Percentiles rank a stretch among this genome's conserved stretches.
Conservation (phyloP, 1,140 invertebrate genomes). For the Callitettix versicolor region DNA sequence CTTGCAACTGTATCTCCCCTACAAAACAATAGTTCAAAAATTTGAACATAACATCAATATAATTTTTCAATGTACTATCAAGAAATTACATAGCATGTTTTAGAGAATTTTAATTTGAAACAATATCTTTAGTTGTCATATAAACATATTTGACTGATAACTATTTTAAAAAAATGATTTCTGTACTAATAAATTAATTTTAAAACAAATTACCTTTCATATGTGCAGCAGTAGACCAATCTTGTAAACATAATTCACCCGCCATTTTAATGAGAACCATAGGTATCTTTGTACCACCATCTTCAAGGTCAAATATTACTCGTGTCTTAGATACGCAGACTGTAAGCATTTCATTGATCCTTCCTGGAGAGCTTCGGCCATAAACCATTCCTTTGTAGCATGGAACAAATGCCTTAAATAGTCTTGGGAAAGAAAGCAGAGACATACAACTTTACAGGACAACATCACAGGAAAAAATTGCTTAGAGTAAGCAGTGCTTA, state of each 20-base stretch:
- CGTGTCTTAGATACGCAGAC: conserved; percentile 39
- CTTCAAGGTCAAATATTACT: conserved; percentile 47
- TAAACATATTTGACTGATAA: no score
- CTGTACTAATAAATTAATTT: not conserved
- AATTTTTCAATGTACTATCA: not conserved
- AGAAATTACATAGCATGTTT: no score
- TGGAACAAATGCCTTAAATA: no score
- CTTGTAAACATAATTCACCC: conserved; percentile 44
- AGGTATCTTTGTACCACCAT: conserved; percentile 34
- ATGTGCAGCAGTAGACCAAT: conserved; percentile 51
- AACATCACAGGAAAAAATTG: no score
- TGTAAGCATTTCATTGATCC: conserved; percentile 36
- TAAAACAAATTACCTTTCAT: conserved; percentile 24
- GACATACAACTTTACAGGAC: no score
- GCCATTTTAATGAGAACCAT: conserved; percentile 41
- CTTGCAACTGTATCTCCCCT: conserved; percentile 49
- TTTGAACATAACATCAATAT: not conserved
- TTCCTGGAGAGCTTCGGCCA: conserved; percentile 2
- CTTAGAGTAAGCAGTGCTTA: no score
- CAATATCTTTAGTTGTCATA: no score
- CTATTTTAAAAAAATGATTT: not conserved
- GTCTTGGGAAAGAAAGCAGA: no score
- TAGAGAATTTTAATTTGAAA: no score
- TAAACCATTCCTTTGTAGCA: not conserved
- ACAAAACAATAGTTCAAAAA: not conserved